These are phyloP conservation scores for Nothocercus julius DNA, from an alignment of 2,113 vertebrate genomes.

Conservation along the genomic window DNA sequence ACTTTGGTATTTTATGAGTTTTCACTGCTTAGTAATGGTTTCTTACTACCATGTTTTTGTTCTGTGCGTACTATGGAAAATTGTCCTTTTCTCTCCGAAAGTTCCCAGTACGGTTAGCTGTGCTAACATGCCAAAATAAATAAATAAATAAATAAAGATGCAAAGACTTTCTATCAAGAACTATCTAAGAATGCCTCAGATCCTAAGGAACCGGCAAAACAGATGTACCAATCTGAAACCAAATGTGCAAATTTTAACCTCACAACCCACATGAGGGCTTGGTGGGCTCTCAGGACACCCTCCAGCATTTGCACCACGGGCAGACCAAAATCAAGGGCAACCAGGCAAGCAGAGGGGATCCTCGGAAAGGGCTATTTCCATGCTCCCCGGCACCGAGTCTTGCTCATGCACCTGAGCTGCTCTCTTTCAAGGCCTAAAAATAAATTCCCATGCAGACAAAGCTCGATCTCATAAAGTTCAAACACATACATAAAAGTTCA, in stretches of 20 bases:
- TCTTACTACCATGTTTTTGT: neutral
- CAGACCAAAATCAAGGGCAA: neutral
- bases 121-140: neutral
- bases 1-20: neutral
- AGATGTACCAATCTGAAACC: neutral
- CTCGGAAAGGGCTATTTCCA: neutral
- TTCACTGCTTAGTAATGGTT: neutral
- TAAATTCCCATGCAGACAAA: conserved; percentile 1
- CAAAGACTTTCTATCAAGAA: neutral
- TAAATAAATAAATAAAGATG: too few species aligned
- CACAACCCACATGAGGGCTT: neutral
- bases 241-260: neutral
- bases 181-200: neutral
- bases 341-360: neutral
- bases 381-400: neutral
- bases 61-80: neutral
- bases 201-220: neutral
- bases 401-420: neutral
- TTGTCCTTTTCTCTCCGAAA: neutral
- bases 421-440: conserved; percentile 11
- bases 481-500: neutral
- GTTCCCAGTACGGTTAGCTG: neutral
- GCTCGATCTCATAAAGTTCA: neutral
- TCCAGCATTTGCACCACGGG: neutral
- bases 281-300: fast-evolving